Base-by-base conservation (phyloP, 64 coral and sea anemone genomes). In the Pocillopora verrucosa region DNA sequence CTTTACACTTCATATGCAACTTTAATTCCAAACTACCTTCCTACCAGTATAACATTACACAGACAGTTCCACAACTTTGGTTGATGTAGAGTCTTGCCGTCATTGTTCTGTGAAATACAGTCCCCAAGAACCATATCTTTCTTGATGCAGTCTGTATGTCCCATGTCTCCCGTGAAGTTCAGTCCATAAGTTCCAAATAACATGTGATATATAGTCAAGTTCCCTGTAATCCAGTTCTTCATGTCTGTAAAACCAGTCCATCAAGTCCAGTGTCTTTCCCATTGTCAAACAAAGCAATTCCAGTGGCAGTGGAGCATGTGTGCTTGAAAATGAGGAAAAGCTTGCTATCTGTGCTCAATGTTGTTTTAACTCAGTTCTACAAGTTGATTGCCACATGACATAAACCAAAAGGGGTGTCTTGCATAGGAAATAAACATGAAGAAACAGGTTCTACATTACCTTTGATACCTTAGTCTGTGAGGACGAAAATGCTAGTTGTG, bases 371-470 rank as follows among this genome's bases (percentile, higher is more conserved):
- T 62, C 5, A 63, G 58, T 82, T 65, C 37, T 20, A 56, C 19
- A 64, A 69, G 82, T 85, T 4, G 56, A 37, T 72, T 85, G 63
- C 79, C 58, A 62, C 22, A 22, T 79, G 56, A 58, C 76, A 79
- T 58, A 81, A 24, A 13, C 59, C 61, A 20, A 36, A 72, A 45
- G 11, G 56, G 38, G 34, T 51, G 82, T 72, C 80, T 67, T 67
- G 61, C 51, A 68, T 24, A 68, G 19, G 63, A 85, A 85, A 60
- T 79, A 70, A 70, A 70, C 11, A 24, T 70, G 67, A 70, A 63
- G 41, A 56, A 85, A 41, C 38, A 56, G 12, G n/a, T 57, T 85
- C 10, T 85, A 85, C 82, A 56, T 70, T 85, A 85, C 82, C 82
- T 85, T 85, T 56, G 56, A 14, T 26, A 56, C 13, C 45, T 26